phyloP scores from a whole-genome alignment of 2,888 invertebrate species.

The Leptopilina drosophilae region DNA sequence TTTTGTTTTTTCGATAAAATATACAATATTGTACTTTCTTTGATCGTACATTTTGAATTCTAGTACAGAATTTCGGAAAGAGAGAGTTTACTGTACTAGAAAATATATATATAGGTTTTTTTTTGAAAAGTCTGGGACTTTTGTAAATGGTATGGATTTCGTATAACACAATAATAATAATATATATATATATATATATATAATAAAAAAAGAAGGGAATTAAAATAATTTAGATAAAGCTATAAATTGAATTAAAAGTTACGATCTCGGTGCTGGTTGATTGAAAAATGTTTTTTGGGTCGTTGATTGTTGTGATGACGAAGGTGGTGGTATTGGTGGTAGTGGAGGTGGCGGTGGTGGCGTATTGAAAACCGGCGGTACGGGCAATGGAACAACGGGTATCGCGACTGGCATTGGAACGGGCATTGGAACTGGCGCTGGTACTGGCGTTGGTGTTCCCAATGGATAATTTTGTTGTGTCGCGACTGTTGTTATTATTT shows the following conservation, averaged over 20 bases:
- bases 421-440: slow-evolving; percentile 56
- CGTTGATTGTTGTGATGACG: slow-evolving; percentile 50
- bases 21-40: slow-evolving; percentile 23
- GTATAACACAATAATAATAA: not conserved
- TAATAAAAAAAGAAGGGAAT: not conserved
- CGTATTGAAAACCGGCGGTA: slow-evolving; percentile 57
- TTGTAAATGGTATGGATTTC: not conserved
- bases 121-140: slow-evolving; percentile 1
- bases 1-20: slow-evolving; percentile 5
- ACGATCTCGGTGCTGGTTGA: slow-evolving; percentile 70
- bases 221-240: slow-evolving; percentile 11
- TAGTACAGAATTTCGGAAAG: not conserved
- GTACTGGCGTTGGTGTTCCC: slow-evolving; percentile 59
- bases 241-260: slow-evolving; percentile 54
- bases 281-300: slow-evolving; percentile 65
- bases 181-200: not conserved
- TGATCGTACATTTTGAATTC: not conserved
- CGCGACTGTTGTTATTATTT: slow-evolving; percentile 52
- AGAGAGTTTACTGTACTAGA: slow-evolving; percentile 8
- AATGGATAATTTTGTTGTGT: slow-evolving; percentile 25
- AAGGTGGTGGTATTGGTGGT: slow-evolving; percentile 57
- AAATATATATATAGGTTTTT: not conserved
- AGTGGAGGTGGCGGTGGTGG: slow-evolving; percentile 58
- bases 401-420: slow-evolving; percentile 53
- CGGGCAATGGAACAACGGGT: slow-evolving; percentile 49